Conservation (phyloP, 2,797 vertebrate genomes). For the Alectoris magna region DNA sequence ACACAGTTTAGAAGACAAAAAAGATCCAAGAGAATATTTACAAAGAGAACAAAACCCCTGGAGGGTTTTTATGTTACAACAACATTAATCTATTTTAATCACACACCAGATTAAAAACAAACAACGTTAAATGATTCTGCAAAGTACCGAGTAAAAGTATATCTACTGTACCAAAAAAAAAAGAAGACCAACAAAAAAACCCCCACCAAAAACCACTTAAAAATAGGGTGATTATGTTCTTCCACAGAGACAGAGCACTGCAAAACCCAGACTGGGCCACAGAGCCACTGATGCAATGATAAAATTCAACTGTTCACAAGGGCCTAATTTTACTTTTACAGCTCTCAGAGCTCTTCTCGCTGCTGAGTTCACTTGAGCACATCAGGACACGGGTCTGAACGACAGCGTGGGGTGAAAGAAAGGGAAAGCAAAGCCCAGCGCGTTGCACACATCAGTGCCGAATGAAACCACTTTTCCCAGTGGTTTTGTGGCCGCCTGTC, state of each 20-base stretch:
- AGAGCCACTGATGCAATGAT: background rate
- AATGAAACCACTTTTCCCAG: background rate
- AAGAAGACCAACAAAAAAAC: background rate
- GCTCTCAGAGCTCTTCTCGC: background rate
- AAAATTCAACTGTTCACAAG: background rate
- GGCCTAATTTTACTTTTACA: background rate
- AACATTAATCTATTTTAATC: conserved; percentile 73
- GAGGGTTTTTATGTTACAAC: conserved; percentile 68
- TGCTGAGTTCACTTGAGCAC: rapidly evolving
- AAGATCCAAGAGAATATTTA: conserved; percentile 70
- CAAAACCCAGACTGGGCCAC: background rate
- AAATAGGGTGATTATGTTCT: background rate
- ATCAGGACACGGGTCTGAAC: background rate
- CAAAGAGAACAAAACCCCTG: conserved; percentile 53
- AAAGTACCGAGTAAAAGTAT: conserved; percentile 8
- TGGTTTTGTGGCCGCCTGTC: background rate
- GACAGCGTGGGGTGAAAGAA: rapidly evolving
- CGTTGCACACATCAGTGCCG: rapidly evolving
- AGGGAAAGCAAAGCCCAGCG: rapidly evolving
- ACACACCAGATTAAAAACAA: conserved; percentile 67
- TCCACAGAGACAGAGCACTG: background rate
- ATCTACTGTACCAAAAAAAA: background rate
- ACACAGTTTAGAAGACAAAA: conserved; percentile 60
- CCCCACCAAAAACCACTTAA: background rate
- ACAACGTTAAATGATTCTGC: conserved; percentile 43